phyloP scores from a whole-genome alignment of 2,113 vertebrate genomes.

The Anas platyrhynchos region DNA sequence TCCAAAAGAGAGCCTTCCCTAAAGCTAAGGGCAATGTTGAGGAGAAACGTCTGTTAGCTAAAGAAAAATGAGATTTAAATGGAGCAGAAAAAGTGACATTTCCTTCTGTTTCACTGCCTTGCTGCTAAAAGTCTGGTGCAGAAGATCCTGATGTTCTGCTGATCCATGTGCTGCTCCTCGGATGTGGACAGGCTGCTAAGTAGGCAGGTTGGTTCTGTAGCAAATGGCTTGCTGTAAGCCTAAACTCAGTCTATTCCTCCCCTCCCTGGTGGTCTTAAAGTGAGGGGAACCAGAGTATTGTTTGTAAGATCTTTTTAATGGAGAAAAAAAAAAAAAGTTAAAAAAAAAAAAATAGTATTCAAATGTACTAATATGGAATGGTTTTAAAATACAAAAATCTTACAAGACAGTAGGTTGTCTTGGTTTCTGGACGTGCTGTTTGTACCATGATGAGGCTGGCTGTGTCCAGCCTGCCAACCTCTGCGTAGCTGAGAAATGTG shows the following conservation, averaged over 20 bases:
- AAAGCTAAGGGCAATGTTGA: background rate
- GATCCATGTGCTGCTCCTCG: background rate
- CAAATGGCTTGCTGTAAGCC: constrained; percentile 18
- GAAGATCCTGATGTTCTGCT: constrained; percentile 21
- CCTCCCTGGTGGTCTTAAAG: background rate
- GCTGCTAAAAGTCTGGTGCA: constrained; percentile 61
- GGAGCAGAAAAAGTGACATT: constrained; percentile 34
- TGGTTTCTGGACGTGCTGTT: background rate
- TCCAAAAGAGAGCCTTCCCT: background rate
- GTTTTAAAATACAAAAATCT: background rate
- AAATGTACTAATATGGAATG: background rate
- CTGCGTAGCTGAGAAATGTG: background rate
- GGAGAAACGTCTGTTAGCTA: background rate
- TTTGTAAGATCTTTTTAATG: background rate
- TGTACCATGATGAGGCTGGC: background rate
- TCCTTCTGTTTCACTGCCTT: constrained; percentile 47
- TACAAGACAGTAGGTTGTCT: background rate
- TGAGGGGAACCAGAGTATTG: background rate
- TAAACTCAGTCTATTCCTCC: background rate
- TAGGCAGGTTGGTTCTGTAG: constrained; percentile 11
- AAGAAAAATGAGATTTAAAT: constrained; percentile 26
- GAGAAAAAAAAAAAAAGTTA: background rate
- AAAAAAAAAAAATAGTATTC: background rate
- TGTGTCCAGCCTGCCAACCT: background rate
- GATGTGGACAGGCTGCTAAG: constrained; percentile 37